These are phyloP conservation scores for Chionis minor DNA, from an alignment of 2,113 vertebrate species.

Conservation along the genomic window DNA sequence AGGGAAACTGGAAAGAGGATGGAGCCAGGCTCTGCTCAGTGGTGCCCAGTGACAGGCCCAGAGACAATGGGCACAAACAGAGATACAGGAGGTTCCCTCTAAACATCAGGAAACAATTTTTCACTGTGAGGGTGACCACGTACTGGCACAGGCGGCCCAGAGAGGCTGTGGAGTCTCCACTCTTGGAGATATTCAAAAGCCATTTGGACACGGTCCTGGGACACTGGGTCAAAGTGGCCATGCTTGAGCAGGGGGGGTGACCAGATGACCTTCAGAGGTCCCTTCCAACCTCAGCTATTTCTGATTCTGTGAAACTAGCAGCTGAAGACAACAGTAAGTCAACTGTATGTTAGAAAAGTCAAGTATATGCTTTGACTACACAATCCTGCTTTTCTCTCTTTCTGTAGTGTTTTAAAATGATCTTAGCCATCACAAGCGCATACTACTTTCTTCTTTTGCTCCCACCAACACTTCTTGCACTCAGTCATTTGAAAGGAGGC, in stretches of 20 bases:
- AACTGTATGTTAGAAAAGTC: background rate
- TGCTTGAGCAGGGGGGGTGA: background rate
- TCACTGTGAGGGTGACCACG: background rate
- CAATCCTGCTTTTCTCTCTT: background rate
- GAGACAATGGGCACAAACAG: background rate
- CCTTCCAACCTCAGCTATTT: background rate
- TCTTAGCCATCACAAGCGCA: background rate
- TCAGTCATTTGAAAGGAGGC: background rate
- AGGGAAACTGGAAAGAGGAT: background rate
- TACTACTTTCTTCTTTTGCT: background rate
- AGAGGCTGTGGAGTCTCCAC: background rate
- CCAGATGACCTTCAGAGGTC: background rate
- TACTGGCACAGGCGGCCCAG: too few species aligned
- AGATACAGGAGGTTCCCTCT: background rate
- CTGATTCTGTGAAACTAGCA: background rate
- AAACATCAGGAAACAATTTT: background rate
- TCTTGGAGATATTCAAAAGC: background rate
- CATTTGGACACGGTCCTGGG: accelerated
- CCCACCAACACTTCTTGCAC: background rate
- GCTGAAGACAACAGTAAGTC: background rate
- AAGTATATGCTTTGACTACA: background rate
- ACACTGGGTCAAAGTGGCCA: background rate
- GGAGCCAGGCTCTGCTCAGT: background rate
- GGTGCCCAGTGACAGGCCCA: background rate
- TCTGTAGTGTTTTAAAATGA: background rate